A percentile compares a stretch with the other conserved stretches of the same genome.
These are phyloP conservation scores for Tyrophagus putrescentiae DNA, from an alignment of 1,140 invertebrate genomes.

Conservation along the genomic window DNA sequence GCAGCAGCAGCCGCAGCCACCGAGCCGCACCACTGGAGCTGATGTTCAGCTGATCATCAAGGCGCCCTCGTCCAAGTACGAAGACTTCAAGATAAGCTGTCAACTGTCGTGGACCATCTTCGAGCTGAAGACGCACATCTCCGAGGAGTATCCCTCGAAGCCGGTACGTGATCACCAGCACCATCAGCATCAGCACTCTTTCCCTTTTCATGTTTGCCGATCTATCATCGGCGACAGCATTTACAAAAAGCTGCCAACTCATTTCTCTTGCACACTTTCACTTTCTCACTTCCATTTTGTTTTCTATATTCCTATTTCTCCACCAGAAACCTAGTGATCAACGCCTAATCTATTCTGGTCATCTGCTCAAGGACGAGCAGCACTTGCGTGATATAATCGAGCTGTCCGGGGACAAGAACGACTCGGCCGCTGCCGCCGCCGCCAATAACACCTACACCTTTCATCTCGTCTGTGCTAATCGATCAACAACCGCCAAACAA, in stretches of 20 bases:
- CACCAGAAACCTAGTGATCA: conserved; percentile 57
- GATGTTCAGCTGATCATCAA: conserved; percentile 63
- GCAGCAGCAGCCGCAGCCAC: too few species aligned
- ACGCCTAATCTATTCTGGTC: conserved; percentile 79
- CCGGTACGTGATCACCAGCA: conserved; percentile 49
- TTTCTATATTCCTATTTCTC: conserved; percentile 29
- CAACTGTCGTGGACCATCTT: conserved; percentile 66
- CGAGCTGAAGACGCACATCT: conserved; percentile 62
- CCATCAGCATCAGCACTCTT: conserved; percentile 10
- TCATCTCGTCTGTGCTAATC: conserved; percentile 16
- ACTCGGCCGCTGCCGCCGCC: not conserved
- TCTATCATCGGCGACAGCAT: not conserved
- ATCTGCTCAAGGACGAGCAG: conserved; percentile 56
- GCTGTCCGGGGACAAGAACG: too few species aligned
- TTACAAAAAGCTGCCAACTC: not conserved
- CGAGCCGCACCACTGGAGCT: too few species aligned
- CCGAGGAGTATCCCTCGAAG: conserved; percentile 69
- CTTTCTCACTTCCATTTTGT: not conserved
- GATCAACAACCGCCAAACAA: not conserved
- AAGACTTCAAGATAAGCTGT: conserved; percentile 66
- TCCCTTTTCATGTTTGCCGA: not conserved
- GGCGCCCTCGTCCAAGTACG: conserved; percentile 71
- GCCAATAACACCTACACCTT: conserved; percentile 9
- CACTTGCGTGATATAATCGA: conserved; percentile 58
- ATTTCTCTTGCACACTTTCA: not conserved